Evolutionary conservation across 2,797 vertebrate species (phyloP).

Genomic region (Varecia variegata): DNA sequence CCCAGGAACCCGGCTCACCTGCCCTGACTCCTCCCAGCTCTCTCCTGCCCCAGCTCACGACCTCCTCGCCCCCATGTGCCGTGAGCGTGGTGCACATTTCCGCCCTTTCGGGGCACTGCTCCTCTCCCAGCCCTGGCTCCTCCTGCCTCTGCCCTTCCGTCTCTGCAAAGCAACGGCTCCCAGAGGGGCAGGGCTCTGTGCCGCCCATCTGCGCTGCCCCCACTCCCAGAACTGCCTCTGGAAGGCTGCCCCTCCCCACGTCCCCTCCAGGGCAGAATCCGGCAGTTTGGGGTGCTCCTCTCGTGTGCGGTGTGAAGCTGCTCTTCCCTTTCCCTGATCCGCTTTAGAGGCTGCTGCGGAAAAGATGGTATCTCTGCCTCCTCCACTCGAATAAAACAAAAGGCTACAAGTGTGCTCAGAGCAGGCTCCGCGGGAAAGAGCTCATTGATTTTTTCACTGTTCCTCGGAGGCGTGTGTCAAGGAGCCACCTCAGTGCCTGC

Average conservation of each 20-base stretch:
- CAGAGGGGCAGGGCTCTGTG: not conserved
- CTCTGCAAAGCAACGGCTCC: not conserved
- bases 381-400: not conserved
- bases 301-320: fast-evolving
- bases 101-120: not conserved
- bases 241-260: fast-evolving
- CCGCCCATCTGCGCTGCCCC: fast-evolving
- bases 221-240: fast-evolving
- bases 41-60: fast-evolving
- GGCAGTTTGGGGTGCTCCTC: fast-evolving
- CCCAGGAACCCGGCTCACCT: not conserved
- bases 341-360: not conserved
- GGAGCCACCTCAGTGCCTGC: not conserved
- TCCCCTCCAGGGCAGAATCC: fast-evolving
- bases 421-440: not conserved
- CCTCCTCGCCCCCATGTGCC: fast-evolving
- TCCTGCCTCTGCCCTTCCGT: no score
- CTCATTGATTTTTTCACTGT: not conserved
- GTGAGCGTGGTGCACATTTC: fast-evolving
- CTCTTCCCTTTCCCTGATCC: not conserved
- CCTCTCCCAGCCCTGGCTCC: not conserved
- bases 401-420: no score
- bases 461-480: not conserved
- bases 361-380: not conserved
- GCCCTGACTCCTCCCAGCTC: fast-evolving